Percentiles rank a stretch among this genome's conserved stretches.
phyloP scores from a whole-genome alignment of 2,888 invertebrate genomes.

The Cryptocephalus moraei region DNA sequence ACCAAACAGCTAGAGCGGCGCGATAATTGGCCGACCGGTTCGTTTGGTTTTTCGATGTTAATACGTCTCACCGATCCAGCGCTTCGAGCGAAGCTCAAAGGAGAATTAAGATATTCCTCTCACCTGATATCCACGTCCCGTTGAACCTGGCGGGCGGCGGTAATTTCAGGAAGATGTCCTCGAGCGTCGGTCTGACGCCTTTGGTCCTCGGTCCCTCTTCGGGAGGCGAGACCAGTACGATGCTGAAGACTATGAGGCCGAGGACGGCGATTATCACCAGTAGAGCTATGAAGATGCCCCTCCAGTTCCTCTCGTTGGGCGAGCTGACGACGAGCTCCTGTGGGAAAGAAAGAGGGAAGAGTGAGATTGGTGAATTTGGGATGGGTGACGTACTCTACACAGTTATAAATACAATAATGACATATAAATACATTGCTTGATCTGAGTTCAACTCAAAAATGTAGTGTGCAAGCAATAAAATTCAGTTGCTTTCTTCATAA shows the following conservation, averaged over 20 bases:
- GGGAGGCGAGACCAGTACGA: conserved; percentile 77
- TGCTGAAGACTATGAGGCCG: conserved; percentile 83
- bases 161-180: conserved; percentile 50
- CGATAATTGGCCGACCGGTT: too few species aligned
- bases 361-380: too few species aligned
- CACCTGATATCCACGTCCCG: conserved; percentile 67
- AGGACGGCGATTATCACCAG: conserved; percentile 83
- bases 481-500: too few species aligned
- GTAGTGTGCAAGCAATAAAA: too few species aligned
- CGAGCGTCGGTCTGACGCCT: conserved; percentile 57
- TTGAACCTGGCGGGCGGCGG: conserved; percentile 53
- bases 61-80: too few species aligned
- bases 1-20: too few species aligned
- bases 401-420: too few species aligned
- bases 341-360: conserved; percentile 26
- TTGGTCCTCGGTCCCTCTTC: conserved; percentile 60
- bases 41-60: too few species aligned
- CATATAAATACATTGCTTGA: too few species aligned
- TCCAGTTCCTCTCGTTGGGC: conserved; percentile 86
- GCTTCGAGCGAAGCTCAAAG: too few species aligned
- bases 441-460: too few species aligned
- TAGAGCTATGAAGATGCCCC: conserved; percentile 85
- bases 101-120: conserved; percentile 14
- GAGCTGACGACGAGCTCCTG: conserved; percentile 85
- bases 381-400: too few species aligned